A percentile compares a stretch with the other conserved stretches of the same genome.
These are phyloP conservation scores for Arctopsyche grandis DNA, from an alignment of 1,140 invertebrate species.

Conservation along the genomic window DNA sequence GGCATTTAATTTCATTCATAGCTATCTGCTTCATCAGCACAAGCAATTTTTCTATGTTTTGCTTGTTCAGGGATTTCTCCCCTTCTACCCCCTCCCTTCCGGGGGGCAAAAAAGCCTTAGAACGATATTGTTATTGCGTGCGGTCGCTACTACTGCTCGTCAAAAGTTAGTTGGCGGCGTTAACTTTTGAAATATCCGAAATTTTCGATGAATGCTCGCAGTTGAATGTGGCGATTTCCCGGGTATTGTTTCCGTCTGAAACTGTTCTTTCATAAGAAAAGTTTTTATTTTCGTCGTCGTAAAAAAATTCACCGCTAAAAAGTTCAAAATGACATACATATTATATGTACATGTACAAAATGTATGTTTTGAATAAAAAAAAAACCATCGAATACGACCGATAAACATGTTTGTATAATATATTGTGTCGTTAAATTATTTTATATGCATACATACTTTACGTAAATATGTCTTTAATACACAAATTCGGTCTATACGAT, in stretches of 20 bases:
- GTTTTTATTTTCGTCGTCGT: background rate
- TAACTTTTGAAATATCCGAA: background rate
- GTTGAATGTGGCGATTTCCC: conserved; percentile 25
- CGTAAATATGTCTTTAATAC: too few relatives aligned
- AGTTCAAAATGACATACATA: background rate
- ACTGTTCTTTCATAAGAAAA: background rate
- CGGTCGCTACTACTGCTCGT: conserved; percentile 22
- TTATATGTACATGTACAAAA: background rate
- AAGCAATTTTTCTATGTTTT: background rate
- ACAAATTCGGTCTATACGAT: too few relatives aligned
- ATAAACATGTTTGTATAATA: too few relatives aligned
- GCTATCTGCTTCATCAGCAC: conserved; percentile 37
- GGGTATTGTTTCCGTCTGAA: conserved; percentile 4
- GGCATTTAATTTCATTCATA: conserved; percentile 30
- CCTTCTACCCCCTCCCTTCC: background rate
- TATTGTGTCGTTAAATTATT: too few relatives aligned
- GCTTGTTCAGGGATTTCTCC: conserved; percentile 6
- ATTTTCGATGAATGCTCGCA: conserved; percentile 5
- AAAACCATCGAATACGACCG: background rate
- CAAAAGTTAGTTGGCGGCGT: conserved; percentile 15
- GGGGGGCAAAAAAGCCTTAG: background rate
- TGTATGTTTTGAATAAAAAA: too few relatives aligned
- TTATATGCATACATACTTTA: too few relatives aligned
- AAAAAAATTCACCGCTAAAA: background rate
- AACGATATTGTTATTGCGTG: conserved; percentile 38